A percentile compares a stretch with the other conserved stretches of the same genome.
Conservation (phyloP, 2,113 vertebrate species). For the Cheilinus undulatus region DNA sequence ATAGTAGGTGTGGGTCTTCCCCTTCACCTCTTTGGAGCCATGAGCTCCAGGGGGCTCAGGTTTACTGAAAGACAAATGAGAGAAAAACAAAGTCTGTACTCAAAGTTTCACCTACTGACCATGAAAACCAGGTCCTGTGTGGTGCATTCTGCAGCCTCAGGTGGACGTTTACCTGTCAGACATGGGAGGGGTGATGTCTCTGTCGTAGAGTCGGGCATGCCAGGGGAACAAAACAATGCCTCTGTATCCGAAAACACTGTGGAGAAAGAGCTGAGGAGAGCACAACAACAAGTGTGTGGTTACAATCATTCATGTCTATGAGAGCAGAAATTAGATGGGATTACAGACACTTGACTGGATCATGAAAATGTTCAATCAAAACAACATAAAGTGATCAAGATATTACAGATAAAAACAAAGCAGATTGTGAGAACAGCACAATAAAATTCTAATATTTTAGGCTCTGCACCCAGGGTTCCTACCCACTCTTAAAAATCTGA, state of each 20-base stretch:
- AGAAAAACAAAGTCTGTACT: neutral
- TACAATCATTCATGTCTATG: constrained; percentile 23
- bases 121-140: neutral
- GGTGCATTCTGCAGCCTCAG: neutral
- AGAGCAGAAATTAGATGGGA: constrained; percentile 26
- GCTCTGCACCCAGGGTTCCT: too few species aligned
- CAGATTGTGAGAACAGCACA: neutral
- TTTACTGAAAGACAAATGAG: constrained; percentile 65
- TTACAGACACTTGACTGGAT: constrained; percentile 44
- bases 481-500: too few species aligned
- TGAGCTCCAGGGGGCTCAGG: constrained; percentile 87
- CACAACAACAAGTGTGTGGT: constrained; percentile 42
- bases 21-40: constrained; percentile 96
- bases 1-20: constrained; percentile 98
- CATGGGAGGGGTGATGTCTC: constrained; percentile 90
- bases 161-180: constrained; percentile 87
- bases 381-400: constrained; percentile 13
- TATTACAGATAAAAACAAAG: constrained; percentile 16
- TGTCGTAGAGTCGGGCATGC: constrained; percentile 97
- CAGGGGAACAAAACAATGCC: constrained; percentile 97
- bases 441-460: neutral
- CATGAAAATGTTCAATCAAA: neutral
- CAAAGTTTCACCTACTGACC: neutral
- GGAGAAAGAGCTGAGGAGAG: constrained; percentile 92
- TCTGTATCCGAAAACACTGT: constrained; percentile 97